These are phyloP conservation scores for Phrynocephalus guinanensis DNA, from an alignment of 2,797 vertebrate species.

Conservation along the genomic window DNA sequence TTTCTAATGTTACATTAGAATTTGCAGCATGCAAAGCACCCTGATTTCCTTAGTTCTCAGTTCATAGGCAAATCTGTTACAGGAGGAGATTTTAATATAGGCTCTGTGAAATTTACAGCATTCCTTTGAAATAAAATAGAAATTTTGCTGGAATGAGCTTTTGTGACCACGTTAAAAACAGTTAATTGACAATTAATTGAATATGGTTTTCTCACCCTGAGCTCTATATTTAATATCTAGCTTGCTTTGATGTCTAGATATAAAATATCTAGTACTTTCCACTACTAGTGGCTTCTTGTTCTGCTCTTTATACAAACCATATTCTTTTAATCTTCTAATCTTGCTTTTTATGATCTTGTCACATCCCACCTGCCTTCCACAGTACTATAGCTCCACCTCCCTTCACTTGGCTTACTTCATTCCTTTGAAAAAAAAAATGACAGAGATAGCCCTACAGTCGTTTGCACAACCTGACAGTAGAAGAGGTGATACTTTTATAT, in stretches of 20 bases:
- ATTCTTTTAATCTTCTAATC: neutral
- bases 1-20: slow-evolving; percentile 32
- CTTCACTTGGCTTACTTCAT: neutral
- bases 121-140: neutral
- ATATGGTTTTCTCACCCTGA: neutral
- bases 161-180: neutral
- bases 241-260: neutral
- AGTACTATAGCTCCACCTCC: neutral
- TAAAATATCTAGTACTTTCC: neutral
- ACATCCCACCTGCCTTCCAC: neutral
- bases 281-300: neutral
- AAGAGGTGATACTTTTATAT: no score
- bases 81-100: neutral
- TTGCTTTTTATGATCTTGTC: neutral
- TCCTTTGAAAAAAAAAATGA: neutral
- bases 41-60: slow-evolving; percentile 37
- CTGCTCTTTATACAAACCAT: neutral
- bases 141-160: neutral
- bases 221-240: neutral
- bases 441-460: no score
- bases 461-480: no score
- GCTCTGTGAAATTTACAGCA: neutral
- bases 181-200: neutral
- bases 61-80: neutral
- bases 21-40: neutral